Conservation (phyloP, 2,797 vertebrate genomes). For the Chelon labrosus region DNA sequence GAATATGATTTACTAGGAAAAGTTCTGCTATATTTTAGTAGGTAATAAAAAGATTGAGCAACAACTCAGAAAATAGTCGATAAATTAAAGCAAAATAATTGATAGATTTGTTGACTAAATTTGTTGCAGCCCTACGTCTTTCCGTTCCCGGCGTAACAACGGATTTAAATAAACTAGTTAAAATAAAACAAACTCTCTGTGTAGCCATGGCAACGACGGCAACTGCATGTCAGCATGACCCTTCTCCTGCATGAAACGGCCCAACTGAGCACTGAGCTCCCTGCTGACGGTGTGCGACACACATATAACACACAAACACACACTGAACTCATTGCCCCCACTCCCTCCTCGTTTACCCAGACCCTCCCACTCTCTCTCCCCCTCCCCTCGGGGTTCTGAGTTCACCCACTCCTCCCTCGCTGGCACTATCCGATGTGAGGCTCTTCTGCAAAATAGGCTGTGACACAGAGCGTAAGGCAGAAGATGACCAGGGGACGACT, state of each 20-base stretch:
- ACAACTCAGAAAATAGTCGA: too few relatives aligned
- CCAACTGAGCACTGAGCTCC: slow-evolving; percentile 56
- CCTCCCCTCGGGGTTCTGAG: slow-evolving; percentile 5
- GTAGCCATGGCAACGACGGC: slow-evolving; percentile 60
- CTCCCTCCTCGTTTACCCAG: slow-evolving; percentile 36
- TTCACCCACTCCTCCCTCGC: slow-evolving; percentile 42
- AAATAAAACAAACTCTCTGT: slow-evolving; percentile 16
- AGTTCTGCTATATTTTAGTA: too few relatives aligned
- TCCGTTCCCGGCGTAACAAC: too few relatives aligned
- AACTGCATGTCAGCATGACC: slow-evolving; percentile 56
- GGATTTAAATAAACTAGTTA: too few relatives aligned
- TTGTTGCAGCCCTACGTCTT: too few relatives aligned
- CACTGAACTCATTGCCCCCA: slow-evolving; percentile 77
- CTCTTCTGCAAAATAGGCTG: slow-evolving; percentile 39
- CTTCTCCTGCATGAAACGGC: slow-evolving; percentile 39
- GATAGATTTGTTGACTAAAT: too few relatives aligned
- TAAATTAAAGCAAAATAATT: too few relatives aligned
- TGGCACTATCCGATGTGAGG: slow-evolving; percentile 46
- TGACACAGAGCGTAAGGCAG: slow-evolving; percentile 34
- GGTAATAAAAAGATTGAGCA: too few relatives aligned
- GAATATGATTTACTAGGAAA: too few relatives aligned
- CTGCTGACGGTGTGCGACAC: slow-evolving; percentile 44
- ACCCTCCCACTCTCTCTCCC: slow-evolving; percentile 37
- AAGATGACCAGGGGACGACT: background rate
- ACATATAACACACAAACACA: slow-evolving; percentile 26